Base-by-base conservation (phyloP, 1,140 invertebrate species). In the Bradysia coprophila region DNA sequence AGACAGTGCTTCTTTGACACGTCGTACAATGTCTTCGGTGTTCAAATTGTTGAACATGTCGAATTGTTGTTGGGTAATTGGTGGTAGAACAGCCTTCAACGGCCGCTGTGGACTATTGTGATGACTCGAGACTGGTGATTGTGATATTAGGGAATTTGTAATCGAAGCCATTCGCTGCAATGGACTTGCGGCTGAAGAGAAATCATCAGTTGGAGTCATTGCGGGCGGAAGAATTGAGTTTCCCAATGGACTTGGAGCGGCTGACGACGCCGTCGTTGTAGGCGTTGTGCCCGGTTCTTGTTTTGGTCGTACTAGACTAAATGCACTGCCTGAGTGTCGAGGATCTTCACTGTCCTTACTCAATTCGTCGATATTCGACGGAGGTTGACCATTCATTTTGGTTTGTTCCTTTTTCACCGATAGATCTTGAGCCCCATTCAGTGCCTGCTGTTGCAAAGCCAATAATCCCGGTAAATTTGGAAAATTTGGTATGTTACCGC, bases 51-150 rank as follows among this genome's bases (percentile, higher is more conserved):
- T 90, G 68, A 95, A 98, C 60, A 91, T 79, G 63, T 98, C 94
- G 63, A 98, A 98, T 57, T 98, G 92, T 55, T 98, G 93, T 57
- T 98, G 94, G 1, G 93, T 97, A 45, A 98, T 97, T 1, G 94
- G 94, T 18, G 92, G 91, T 50, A 98, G 72, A 13, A 97, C 91
- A 9, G 92, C 90, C 65, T 93, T 93, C 43, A 94, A 72, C 11
- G 92, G 91, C 45, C 91, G 69, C 51, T 89, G 84, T 32, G 76
- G 76, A 6, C 78, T 72, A 40, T 79, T 70, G 51, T 86, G 82
- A 50, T 85, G 80, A 11, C 81, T 78, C 46, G 81, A 80, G 39
- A 81, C 75, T 28, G 87, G 76, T 40, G 85, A 83, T 65, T 93
- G 90, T 40, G 90, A 88, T 52, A 93, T 90, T 46, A 95, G 67